Evolutionary conservation across 2,797 vertebrate species (phyloP), one percentile per base, ranked within the genome.

Genomic region (Kryptolebias ocellatus): DNA sequence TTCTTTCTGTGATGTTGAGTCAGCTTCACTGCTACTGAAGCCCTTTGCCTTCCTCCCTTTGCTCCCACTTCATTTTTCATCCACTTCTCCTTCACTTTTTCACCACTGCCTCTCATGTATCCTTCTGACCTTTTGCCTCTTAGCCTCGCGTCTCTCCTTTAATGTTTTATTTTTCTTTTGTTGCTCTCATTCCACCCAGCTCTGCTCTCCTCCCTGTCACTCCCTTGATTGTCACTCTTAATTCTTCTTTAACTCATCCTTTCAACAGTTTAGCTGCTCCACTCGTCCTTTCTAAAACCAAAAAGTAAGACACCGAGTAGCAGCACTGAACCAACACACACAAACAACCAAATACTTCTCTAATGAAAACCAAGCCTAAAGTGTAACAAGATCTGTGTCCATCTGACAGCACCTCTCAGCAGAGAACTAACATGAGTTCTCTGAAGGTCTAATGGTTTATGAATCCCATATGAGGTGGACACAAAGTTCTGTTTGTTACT

Each of bases 21-120:
- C 42, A 28, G 68, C 55, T 47, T 64, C 54, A 27, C 27, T 46
- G 78, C 75, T 79, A 80, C 72, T 74, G 70, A 79, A 82, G 72
- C 76, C 49, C 74, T 78, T 78, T 78, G 27, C 54, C 60, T 76
- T 69, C 59, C 74, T 87, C 71, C 56, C 49, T 54, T 73, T 64
- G 34, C 59, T 62, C 45, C 67, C 80, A 79, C 76, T 60, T 83
- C 69, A 82, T 88, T 79, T 77, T 58, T 85, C 83, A 78, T 69
- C 29, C 29, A 44, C 58, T 59, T 81, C 61, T 60, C 67, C 79
- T 65, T 61, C 77, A 24, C 28, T 57, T 57, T 69, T 42, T 24
- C 44, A 31, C 31, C 53, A 27, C 55, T 49, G 54, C 37, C 27
- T 55, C 44, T 67, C 53, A 37, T 67, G 7, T 64, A 29, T 64